Percentiles rank a stretch among this genome's conserved stretches.
phyloP scores from a whole-genome alignment of 2,888 invertebrate species.

The Sinotaia quadrata region DNA sequence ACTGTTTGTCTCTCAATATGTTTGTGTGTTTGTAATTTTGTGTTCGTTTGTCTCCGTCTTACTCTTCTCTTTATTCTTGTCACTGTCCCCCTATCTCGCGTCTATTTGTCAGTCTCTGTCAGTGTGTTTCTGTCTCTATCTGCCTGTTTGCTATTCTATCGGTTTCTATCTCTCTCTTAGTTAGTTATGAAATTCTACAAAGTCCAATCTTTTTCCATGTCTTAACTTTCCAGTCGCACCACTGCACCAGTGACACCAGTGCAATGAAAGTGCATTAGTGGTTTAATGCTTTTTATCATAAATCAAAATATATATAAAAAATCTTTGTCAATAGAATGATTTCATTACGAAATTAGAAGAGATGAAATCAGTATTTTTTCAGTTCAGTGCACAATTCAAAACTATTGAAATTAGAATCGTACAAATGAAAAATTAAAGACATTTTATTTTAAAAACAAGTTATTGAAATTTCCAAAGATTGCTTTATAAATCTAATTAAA shows the following conservation, averaged over 20 bases:
- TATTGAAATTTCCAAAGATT: no score
- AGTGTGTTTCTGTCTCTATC: not conserved
- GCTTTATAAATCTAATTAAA: no score
- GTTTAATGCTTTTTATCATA: no score
- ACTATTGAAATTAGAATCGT: no score
- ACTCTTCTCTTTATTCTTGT: slow-evolving; percentile 7
- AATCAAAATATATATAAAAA: no score
- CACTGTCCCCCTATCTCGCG: not conserved
- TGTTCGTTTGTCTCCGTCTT: not conserved
- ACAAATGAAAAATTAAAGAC: no score
- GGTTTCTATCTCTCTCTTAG: not conserved
- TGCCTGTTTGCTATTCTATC: not conserved
- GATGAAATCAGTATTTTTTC: no score
- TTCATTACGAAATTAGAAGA: no score
- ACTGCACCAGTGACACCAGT: not conserved
- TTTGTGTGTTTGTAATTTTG: not conserved
- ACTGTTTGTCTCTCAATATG: not conserved
- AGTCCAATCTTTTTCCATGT: not conserved
- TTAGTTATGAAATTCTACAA: not conserved
- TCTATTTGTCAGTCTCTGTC: slow-evolving; percentile 2
- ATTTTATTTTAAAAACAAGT: no score
- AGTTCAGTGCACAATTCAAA: no score
- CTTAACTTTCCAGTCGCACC: not conserved
- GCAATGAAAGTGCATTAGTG: not conserved
- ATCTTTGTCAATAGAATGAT: no score